Percentiles rank a stretch among this genome's conserved stretches.
Conservation (phyloP, 2,113 vertebrate genomes). For the human region DNA sequence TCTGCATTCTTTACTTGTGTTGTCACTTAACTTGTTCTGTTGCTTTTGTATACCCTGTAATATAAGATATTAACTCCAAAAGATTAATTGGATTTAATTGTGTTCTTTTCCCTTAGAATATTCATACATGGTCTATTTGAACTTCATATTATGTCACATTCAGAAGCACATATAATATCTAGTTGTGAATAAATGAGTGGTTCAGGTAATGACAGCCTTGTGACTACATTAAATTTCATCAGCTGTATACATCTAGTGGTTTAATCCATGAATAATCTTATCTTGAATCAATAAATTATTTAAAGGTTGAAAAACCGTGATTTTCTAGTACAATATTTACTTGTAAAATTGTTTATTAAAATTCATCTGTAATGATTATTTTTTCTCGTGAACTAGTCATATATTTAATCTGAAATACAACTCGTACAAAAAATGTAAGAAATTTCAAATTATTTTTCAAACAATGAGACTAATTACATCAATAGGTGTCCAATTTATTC, state of each 20-base stretch:
- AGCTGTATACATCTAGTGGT: background rate
- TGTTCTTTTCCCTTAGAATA: background rate
- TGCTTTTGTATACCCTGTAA: background rate
- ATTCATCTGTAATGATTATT: background rate
- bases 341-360: background rate
- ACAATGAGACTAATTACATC: background rate
- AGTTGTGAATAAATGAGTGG: background rate
- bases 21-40: background rate
- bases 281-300: background rate
- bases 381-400: background rate
- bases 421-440: background rate
- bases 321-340: background rate
- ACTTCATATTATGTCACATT: background rate
- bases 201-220: background rate
- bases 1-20: background rate
- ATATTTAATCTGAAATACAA: background rate
- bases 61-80: background rate
- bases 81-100: background rate
- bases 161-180: background rate
- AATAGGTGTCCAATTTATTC: background rate
- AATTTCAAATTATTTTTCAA: background rate
- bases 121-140: background rate
- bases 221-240: background rate
- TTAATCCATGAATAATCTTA: background rate
- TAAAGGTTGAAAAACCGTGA: background rate